Conservation (phyloP, 2,113 vertebrate species). For the Lepisosteus oculatus region DNA sequence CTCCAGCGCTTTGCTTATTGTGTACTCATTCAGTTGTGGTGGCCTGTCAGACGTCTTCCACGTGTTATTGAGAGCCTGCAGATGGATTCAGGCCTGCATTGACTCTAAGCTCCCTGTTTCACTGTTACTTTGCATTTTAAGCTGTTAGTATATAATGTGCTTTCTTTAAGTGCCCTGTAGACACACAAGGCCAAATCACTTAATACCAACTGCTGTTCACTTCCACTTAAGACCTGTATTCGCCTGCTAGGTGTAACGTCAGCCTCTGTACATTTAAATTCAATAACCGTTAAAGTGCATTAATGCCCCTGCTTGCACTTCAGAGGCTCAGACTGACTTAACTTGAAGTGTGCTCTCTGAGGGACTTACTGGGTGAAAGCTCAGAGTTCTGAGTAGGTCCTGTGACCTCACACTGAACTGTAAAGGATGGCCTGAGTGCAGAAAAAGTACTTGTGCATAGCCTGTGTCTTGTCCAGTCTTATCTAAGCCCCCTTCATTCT, state of each 20-base stretch:
- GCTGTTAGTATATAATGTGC: slow-evolving; percentile 1
- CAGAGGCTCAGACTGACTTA: not conserved
- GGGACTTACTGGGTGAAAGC: too few species aligned
- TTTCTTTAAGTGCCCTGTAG: slow-evolving; percentile 15
- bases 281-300: not conserved
- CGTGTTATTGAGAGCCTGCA: slow-evolving; percentile 18
- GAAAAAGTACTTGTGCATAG: too few species aligned
- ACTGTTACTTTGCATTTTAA: slow-evolving; percentile 9
- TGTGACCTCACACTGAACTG: too few species aligned
- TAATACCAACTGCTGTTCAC: not conserved
- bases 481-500: too few species aligned
- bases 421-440: not conserved
- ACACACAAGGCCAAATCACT: slow-evolving; percentile 6
- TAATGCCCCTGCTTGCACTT: slow-evolving; percentile 3
- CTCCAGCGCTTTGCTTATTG: too few species aligned
- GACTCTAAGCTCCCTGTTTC: slow-evolving; percentile 2
- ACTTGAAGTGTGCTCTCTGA: too few species aligned
- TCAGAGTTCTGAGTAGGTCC: too few species aligned
- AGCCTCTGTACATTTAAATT: slow-evolving; percentile 3
- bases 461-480: too few species aligned
- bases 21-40: too few species aligned
- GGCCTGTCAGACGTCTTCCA: not conserved
- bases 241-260: not conserved
- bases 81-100: not conserved
- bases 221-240: not conserved